Conservation (phyloP, 92 coral and sea anemone species). For the Nematostella vectensis region DNA sequence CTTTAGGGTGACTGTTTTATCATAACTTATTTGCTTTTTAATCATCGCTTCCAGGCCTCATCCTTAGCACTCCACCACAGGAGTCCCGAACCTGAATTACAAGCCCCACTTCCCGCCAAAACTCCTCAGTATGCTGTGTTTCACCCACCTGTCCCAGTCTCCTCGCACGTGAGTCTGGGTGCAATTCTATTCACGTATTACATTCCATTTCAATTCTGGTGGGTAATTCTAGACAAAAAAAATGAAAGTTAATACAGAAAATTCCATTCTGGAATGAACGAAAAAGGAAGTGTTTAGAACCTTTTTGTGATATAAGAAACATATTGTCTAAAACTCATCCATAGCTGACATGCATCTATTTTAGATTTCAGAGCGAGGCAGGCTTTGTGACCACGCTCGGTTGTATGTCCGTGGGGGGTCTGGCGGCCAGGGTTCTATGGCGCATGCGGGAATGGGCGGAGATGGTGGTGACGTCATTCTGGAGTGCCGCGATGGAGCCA, state of each 20-base stretch:
- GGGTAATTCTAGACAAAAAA: too few relatives aligned
- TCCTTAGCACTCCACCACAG: slow-evolving; percentile 10
- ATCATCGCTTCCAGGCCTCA: neutral
- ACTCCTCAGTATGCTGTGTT: slow-evolving; percentile 29
- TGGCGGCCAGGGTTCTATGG: slow-evolving; percentile 94
- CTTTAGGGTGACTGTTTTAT: neutral
- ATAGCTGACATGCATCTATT: neutral
- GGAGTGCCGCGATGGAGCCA: slow-evolving; percentile 66
- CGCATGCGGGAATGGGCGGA: slow-evolving; percentile 88
- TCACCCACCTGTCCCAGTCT: slow-evolving; percentile 54
- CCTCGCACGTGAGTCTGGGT: slow-evolving; percentile 47
- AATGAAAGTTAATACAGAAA: too few relatives aligned
- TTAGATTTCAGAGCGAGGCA: slow-evolving; percentile 49
- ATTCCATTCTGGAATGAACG: too few relatives aligned
- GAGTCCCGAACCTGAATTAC: slow-evolving; percentile 17
- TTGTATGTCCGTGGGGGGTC: slow-evolving; percentile 86
- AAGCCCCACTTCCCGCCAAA: slow-evolving; percentile 44
- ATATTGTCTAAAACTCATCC: too few relatives aligned
- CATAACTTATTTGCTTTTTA: neutral
- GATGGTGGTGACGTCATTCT: slow-evolving; percentile 91
- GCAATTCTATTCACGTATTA: too few relatives aligned
- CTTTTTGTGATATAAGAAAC: too few relatives aligned
- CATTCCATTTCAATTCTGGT: too few relatives aligned
- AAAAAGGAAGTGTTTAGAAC: too few relatives aligned
- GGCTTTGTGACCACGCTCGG: slow-evolving; percentile 75